phyloP scores from a whole-genome alignment of 2,113 vertebrate genomes.

The Hypocryptadius cinnamomeus region DNA sequence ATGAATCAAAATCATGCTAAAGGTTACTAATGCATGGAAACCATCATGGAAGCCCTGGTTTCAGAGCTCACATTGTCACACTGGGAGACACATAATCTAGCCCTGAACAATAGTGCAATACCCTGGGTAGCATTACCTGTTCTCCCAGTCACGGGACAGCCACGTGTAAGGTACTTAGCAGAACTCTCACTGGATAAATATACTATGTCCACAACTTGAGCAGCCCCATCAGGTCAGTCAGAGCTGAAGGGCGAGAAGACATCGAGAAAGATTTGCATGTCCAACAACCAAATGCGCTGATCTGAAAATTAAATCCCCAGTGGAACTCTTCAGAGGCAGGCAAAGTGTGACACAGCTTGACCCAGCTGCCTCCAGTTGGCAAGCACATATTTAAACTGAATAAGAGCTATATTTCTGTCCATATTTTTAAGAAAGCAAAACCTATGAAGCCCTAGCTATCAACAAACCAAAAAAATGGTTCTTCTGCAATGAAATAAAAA shows the following conservation, averaged over 20 bases:
- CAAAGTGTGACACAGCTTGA: background rate
- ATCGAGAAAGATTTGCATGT: background rate
- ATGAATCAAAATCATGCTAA: background rate
- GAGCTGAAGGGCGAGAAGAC: background rate
- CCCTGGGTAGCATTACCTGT: fast-evolving
- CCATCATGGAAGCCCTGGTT: background rate
- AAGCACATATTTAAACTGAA: background rate
- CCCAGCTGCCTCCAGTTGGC: background rate
- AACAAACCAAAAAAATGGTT: background rate
- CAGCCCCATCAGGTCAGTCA: background rate
- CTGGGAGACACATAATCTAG: background rate
- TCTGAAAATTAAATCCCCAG: background rate
- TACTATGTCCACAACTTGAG: background rate
- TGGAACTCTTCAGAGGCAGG: background rate
- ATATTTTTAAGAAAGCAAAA: background rate
- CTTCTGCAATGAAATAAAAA: background rate
- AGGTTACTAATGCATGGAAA: background rate
- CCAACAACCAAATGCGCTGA: background rate
- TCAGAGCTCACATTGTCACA: background rate
- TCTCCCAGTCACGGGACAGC: background rate
- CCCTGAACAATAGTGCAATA: background rate
- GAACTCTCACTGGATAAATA: background rate
- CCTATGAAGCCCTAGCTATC: background rate
- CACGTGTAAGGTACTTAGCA: background rate
- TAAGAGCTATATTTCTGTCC: background rate